phyloP scores from a whole-genome alignment of 2,113 vertebrate genomes.

The Canis aureus region DNA sequence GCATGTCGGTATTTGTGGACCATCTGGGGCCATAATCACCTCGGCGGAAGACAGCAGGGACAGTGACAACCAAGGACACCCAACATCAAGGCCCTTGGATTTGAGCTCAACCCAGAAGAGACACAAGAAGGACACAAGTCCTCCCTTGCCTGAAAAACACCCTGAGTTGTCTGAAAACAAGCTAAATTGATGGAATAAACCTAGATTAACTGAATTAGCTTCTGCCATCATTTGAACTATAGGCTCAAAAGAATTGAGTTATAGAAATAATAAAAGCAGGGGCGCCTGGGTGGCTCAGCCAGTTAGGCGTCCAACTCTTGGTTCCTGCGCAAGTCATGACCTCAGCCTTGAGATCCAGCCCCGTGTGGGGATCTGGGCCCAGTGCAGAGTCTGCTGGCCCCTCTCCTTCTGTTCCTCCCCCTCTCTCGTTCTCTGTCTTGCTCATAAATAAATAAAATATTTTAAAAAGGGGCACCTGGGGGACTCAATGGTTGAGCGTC shows the following conservation, averaged over 20 bases:
- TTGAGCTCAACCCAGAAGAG: not conserved
- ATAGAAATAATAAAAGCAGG: not conserved
- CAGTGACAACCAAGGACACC: not conserved
- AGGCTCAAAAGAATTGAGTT: not conserved
- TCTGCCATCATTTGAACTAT: not conserved
- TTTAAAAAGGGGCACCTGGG: no score
- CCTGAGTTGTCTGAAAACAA: not conserved
- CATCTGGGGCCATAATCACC: not conserved
- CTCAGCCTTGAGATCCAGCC: not conserved
- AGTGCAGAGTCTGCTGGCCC: not conserved
- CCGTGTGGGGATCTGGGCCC: not conserved
- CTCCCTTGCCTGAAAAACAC: not conserved
- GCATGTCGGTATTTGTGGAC: fast-evolving
- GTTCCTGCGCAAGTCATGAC: not conserved
- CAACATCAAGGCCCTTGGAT: not conserved
- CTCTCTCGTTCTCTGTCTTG: not conserved
- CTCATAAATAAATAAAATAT: not conserved
- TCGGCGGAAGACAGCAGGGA: not conserved
- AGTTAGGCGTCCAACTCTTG: not conserved
- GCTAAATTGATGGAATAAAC: not conserved
- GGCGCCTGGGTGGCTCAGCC: not conserved
- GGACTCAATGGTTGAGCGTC: no score
- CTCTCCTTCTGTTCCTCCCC: not conserved
- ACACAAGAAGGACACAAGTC: not conserved
- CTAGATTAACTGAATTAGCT: not conserved